These are phyloP conservation scores for Odontocerum albicorne DNA, from an alignment of 2,888 invertebrate genomes.

Conservation along the genomic window DNA sequence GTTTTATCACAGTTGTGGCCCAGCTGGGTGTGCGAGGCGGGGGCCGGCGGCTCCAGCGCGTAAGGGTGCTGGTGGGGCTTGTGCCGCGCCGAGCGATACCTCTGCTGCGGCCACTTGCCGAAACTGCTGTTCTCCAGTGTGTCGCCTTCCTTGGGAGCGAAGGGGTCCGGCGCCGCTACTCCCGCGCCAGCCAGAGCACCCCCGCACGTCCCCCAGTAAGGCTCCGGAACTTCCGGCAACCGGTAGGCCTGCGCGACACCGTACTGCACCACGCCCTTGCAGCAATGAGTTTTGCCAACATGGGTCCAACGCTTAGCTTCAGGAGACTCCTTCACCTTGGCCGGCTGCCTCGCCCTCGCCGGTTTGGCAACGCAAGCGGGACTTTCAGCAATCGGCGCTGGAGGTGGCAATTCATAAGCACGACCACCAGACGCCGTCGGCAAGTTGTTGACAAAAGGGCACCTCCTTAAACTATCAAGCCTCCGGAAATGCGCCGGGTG, in stretches of 20 bases:
- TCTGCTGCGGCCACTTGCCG: conserved; percentile 40
- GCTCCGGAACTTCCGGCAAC: conserved; percentile 16
- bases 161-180: conserved; percentile 37
- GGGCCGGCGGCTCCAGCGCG: background rate
- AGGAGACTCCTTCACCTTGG: conserved; percentile 5
- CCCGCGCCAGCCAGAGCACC: conserved; percentile 1
- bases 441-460: conserved; percentile 83
- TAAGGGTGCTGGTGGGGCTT: conserved; percentile 17
- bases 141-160: conserved; percentile 33
- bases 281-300: conserved; percentile 15
- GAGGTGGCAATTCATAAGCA: conserved; percentile 40
- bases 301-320: conserved; percentile 8
- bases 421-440: conserved; percentile 59
- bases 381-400: no score
- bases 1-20: conserved; percentile 34
- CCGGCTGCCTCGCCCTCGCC: conserved; percentile 28
- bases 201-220: conserved; percentile 16
- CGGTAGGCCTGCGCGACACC: conserved; percentile 5
- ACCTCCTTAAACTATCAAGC: conserved; percentile 80
- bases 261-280: conserved; percentile 19
- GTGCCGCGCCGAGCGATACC: conserved; percentile 36
- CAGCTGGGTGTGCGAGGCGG: background rate
- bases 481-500: conserved; percentile 88
- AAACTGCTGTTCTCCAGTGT: conserved; percentile 34
- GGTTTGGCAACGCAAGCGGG: conserved; percentile 37